phyloP scores from a whole-genome alignment of 2,797 vertebrate genomes.

The Liparis tanakae region DNA sequence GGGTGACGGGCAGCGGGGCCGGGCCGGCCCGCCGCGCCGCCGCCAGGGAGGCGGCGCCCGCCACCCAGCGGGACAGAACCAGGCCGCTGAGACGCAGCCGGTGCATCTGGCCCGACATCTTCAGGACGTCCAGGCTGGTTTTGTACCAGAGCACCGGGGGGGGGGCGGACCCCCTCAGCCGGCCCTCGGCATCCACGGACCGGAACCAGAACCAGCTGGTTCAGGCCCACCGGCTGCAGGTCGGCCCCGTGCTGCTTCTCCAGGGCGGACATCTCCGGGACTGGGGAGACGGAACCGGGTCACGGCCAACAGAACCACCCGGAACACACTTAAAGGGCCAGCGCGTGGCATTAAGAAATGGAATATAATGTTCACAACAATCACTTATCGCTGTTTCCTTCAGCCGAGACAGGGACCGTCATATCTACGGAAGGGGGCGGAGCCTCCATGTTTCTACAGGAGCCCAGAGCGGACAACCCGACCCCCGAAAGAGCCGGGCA shows the following conservation, averaged over 20 bases:
- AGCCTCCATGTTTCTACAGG: no score
- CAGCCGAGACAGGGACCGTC: no score
- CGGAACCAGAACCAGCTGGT: conserved; percentile 70
- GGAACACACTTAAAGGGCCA: not conserved
- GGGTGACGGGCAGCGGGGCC: conserved; percentile 17
- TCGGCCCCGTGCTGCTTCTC: conserved; percentile 66
- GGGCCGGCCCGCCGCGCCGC: not conserved
- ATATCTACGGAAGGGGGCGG: no score
- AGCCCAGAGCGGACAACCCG: no score
- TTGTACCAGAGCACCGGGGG: conserved; percentile 67
- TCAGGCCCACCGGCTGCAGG: conserved; percentile 54
- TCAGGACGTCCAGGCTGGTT: conserved; percentile 34
- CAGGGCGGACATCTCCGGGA: conserved; percentile 68
- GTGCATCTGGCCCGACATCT: conserved; percentile 75
- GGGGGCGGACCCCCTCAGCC: not conserved
- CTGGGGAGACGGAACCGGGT: conserved; percentile 44
- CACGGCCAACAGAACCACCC: not conserved
- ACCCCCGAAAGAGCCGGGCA: no score
- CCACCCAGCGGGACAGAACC: conserved; percentile 73
- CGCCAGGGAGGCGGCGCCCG: conserved; percentile 23
- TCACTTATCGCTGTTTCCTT: not conserved
- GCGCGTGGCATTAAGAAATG: not conserved
- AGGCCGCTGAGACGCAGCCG: conserved; percentile 70
- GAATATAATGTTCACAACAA: not conserved
- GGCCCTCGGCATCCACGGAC: conserved; percentile 42